Base-by-base conservation (phyloP, 1,140 invertebrate genomes). In the Listronotus oregonensis region DNA sequence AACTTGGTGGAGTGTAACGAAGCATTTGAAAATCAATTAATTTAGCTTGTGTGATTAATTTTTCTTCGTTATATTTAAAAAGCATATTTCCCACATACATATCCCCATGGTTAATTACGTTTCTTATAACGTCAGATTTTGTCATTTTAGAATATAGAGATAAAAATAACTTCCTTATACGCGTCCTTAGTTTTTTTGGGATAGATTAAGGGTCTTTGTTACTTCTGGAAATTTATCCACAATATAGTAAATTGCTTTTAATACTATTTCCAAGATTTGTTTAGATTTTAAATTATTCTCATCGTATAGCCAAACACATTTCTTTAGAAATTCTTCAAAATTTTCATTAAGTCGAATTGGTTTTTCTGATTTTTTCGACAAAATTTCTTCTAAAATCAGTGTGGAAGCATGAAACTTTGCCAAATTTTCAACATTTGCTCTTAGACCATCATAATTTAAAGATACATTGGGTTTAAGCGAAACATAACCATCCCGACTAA, bases 1-100 rank as follows among this genome's bases (percentile, higher is more conserved):
- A 80, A 0, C 79, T 79, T 6, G 83, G 73, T 3, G 84, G 83
- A 10, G 74, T 73, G 15, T 85, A 85, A 8, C 84, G 75, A 56
- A 82, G 65, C 8, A 81, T 67, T 66, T 85, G 84, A 62, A 84
- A 82, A 64, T 85, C 84, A 27, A 86, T 76, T 11, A 85, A 75
- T 31, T 78, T 77, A 34, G 81, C 82, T 21, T 75, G 71, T 0
- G 69, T 66, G 0, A 75, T 64, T 60, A 78, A 71, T 42, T 44
- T 14, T 52, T 80, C 82, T 47, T 83, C 66, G 2, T 84, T 78
- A 65, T 84, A 65, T 72, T 77, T 76, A 34, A 81, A 77, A 73
- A 82, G 75, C 4, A 81, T 71, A 65, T 82, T 82, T 64, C 77
- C 80, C 0, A 79, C 71, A 77, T 80, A 81, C 42, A 81, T 43